Evolutionary conservation across 2,113 vertebrate species (phyloP).

Genomic region (Phylloscopus whistleri): DNA sequence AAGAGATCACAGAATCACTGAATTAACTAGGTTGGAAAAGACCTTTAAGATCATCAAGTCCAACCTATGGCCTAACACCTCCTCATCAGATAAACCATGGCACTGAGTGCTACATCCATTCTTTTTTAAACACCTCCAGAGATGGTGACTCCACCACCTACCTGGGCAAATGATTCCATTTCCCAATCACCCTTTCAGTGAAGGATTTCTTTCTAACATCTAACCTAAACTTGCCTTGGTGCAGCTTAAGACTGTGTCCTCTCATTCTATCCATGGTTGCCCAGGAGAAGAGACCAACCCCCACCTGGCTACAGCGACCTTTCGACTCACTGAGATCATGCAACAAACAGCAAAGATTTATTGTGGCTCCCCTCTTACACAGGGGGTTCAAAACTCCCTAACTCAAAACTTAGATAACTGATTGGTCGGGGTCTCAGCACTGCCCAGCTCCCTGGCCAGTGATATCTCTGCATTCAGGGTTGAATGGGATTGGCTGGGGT

Average conservation of each 20-base stretch:
- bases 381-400: background rate
- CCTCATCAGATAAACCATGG: background rate
- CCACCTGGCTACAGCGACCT: background rate
- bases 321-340: background rate
- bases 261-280: background rate
- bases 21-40: background rate
- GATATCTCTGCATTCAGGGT: background rate
- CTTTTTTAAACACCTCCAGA: background rate
- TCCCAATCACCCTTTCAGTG: background rate
- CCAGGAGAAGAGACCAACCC: background rate
- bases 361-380: background rate
- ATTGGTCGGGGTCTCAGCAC: background rate
- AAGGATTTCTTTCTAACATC: background rate
- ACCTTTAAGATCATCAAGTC: background rate
- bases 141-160: background rate
- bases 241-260: background rate
- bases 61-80: background rate
- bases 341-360: background rate
- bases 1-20: background rate
- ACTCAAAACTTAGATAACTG: background rate
- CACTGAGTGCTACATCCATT: background rate
- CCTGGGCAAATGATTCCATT: background rate
- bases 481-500: background rate
- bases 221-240: background rate
- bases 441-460: background rate